Conservation (phyloP, 1,140 invertebrate species). For the Pseudobourletiella spinata region DNA sequence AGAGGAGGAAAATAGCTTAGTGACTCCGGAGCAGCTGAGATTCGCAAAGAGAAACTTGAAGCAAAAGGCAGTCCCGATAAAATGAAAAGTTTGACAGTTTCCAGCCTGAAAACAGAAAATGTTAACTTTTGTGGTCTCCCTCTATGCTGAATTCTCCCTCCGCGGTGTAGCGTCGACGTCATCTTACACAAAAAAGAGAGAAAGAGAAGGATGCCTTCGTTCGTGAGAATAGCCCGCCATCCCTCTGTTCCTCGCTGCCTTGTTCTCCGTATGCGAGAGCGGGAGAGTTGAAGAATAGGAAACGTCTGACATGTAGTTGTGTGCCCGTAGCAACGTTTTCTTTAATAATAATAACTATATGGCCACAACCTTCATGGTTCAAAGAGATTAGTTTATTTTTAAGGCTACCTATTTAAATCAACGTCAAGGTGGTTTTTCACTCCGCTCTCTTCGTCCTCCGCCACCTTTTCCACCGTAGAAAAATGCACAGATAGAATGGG, state of each 20-base stretch:
- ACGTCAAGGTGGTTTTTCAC: not conserved
- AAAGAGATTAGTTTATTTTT: too few relatives aligned
- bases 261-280: not conserved
- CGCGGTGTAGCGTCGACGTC: too few relatives aligned
- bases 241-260: too few relatives aligned
- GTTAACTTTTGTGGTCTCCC: conserved; percentile 20
- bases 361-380: too few relatives aligned
- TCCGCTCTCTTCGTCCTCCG: conserved; percentile 8
- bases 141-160: not conserved
- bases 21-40: not conserved
- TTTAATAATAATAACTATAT: too few relatives aligned
- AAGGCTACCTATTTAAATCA: conserved; percentile 11
- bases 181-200: not conserved
- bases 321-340: too few relatives aligned
- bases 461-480: too few relatives aligned
- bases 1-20: not conserved
- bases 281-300: not conserved
- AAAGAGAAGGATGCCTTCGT: too few relatives aligned
- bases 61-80: conserved; percentile 18
- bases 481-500: too few relatives aligned
- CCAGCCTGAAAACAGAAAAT: conserved; percentile 10
- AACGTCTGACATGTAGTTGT: too few relatives aligned
- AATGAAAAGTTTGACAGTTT: conserved; percentile 25
- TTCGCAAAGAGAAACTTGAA: conserved; percentile 12
- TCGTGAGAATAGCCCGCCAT: too few relatives aligned